Conservation (phyloP, 2,113 vertebrate species). For the Oenanthe oenanthe region DNA sequence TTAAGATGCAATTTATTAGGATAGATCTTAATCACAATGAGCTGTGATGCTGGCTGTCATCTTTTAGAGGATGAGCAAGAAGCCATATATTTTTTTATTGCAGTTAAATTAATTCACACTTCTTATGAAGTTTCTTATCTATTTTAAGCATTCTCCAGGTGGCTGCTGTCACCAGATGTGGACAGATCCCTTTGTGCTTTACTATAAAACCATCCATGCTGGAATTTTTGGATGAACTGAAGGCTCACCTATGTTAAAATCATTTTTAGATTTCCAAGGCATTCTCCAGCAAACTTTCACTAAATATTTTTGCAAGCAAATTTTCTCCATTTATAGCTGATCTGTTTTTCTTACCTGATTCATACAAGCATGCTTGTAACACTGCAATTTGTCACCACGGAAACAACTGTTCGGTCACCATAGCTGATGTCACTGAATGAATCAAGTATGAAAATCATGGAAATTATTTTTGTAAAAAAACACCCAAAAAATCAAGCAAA, state of each 20-base stretch:
- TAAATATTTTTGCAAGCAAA: background rate
- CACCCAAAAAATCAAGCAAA: background rate
- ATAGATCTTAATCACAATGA: background rate
- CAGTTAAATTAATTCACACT: background rate
- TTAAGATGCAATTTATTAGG: background rate
- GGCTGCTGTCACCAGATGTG: background rate
- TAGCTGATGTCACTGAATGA: constrained; percentile 12
- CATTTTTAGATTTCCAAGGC: background rate
- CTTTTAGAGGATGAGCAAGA: background rate
- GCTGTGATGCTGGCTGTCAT: background rate
- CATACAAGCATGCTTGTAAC: background rate
- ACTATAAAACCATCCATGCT: background rate
- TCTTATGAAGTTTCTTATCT: background rate
- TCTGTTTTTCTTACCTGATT: constrained; percentile 23
- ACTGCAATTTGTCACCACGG: constrained; percentile 15
- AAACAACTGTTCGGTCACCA: constrained; percentile 7
- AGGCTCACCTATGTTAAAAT: background rate
- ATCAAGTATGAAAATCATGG: background rate
- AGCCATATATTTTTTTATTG: background rate
- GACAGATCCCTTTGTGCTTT: background rate
- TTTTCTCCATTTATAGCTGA: background rate
- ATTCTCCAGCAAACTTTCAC: background rate
- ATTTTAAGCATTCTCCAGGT: background rate
- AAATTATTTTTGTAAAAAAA: background rate
- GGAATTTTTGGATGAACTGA: background rate